A percentile compares a stretch with the other conserved stretches of the same genome.
Conservation (phyloP, 2,797 vertebrate genomes). For the Hafferia zeledoni region DNA sequence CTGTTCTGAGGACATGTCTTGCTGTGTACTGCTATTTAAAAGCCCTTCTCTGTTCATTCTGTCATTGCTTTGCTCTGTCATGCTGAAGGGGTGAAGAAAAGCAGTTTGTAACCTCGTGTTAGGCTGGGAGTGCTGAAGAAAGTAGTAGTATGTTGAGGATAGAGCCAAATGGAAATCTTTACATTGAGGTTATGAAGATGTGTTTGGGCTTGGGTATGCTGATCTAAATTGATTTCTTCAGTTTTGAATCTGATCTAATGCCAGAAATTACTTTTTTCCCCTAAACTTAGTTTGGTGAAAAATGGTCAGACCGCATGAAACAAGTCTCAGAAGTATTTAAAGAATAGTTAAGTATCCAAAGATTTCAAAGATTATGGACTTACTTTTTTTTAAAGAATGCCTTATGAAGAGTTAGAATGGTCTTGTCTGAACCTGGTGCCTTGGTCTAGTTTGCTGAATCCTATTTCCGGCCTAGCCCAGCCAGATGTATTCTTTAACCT, state of each 20-base stretch:
- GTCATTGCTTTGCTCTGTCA: slow-evolving; percentile 50
- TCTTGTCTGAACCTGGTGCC: background rate
- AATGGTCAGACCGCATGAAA: background rate
- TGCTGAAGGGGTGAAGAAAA: background rate
- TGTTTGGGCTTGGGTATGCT: background rate
- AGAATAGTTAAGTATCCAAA: background rate
- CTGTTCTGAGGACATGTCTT: slow-evolving; percentile 29
- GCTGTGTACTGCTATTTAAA: slow-evolving; percentile 8
- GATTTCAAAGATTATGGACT: background rate
- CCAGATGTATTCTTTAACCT: background rate
- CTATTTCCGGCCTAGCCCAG: background rate
- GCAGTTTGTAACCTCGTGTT: background rate
- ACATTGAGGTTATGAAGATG: background rate
- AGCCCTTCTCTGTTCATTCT: slow-evolving; percentile 29
- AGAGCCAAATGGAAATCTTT: background rate
- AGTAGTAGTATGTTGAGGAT: background rate
- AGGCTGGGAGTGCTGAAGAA: background rate
- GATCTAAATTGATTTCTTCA: background rate
- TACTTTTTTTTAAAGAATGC: background rate
- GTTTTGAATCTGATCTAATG: background rate
- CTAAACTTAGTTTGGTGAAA: background rate
- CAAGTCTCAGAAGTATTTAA: background rate
- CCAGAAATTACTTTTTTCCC: background rate
- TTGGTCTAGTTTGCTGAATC: background rate
- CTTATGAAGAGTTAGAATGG: background rate